Percentiles rank a stretch among this genome's conserved stretches.
phyloP scores from a whole-genome alignment of 2,113 vertebrate species.

The Tricholaema leucomelas region DNA sequence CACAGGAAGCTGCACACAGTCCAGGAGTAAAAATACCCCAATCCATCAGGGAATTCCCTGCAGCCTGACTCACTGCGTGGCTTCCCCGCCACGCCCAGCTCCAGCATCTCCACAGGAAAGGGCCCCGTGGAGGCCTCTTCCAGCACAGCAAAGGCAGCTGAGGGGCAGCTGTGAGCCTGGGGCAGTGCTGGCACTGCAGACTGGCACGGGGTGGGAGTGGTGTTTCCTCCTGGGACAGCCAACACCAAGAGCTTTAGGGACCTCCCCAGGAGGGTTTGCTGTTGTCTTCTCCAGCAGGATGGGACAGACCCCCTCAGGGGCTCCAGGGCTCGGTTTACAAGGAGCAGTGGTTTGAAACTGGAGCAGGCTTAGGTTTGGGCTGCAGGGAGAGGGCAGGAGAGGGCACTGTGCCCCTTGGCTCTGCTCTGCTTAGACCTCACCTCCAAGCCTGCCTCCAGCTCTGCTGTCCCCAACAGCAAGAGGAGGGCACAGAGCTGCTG shows the following conservation, averaged over 20 bases:
- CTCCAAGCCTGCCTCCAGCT: too few relatives aligned
- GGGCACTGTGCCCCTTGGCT: too few relatives aligned
- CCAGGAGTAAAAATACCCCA: slow-evolving; percentile 89
- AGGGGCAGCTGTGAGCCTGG: too few relatives aligned
- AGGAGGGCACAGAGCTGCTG: too few relatives aligned
- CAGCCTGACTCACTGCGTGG: slow-evolving; percentile 86
- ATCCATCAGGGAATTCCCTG: slow-evolving; percentile 95
- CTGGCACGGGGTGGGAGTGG: neutral
- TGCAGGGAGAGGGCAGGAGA: too few relatives aligned
- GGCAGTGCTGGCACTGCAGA: neutral
- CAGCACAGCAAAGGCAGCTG: neutral
- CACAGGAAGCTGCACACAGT: slow-evolving; percentile 79
- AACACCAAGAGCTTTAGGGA: neutral
- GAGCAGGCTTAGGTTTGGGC: too few relatives aligned
- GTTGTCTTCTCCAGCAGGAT: neutral
- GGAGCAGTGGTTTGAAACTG: too few relatives aligned
- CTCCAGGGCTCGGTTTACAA: neutral
- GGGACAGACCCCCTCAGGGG: neutral
- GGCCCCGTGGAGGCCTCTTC: slow-evolving; percentile 41
- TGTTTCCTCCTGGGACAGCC: neutral
- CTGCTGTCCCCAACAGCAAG: too few relatives aligned
- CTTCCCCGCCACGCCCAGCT: slow-evolving; percentile 85
- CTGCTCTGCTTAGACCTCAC: too few relatives aligned
- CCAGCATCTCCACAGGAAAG: slow-evolving; percentile 64
- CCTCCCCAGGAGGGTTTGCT: neutral